These are phyloP conservation scores for Cairina moschata DNA, from an alignment of 2,113 vertebrate genomes.

Conservation along the genomic window DNA sequence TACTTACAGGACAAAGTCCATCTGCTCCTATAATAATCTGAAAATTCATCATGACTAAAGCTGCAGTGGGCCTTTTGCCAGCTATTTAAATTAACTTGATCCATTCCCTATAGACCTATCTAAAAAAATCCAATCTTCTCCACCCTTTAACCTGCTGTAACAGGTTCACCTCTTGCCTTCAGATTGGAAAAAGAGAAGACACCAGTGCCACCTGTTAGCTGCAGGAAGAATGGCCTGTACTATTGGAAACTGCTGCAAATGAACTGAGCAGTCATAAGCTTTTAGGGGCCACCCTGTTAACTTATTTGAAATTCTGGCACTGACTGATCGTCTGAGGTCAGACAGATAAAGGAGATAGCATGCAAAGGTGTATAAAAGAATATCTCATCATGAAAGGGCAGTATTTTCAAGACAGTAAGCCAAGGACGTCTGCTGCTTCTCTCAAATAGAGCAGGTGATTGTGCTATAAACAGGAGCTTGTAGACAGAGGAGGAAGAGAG, in stretches of 20 bases:
- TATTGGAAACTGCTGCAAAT: background rate
- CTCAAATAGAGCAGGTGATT: background rate
- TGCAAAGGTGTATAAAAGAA: constrained; percentile 2
- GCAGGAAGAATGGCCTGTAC: background rate
- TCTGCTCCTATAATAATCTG: constrained; percentile 52
- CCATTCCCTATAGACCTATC: background rate
- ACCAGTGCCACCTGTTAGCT: background rate
- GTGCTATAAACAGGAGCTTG: background rate
- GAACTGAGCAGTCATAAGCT: constrained; percentile 3
- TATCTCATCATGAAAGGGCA: constrained; percentile 8
- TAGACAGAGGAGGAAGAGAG: background rate
- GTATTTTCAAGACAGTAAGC: background rate
- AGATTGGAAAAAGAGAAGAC: background rate
- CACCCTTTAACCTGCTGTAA: background rate
- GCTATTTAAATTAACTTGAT: constrained; percentile 32
- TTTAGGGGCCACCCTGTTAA: constrained; percentile 7
- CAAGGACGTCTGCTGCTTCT: background rate
- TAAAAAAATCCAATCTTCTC: background rate
- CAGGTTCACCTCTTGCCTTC: background rate
- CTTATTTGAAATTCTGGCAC: background rate
- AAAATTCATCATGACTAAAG: constrained; percentile 33
- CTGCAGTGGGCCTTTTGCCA: constrained; percentile 6
- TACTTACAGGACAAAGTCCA: constrained; percentile 61
- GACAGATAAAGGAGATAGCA: background rate
- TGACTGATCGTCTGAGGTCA: background rate